These are phyloP conservation scores for Drosophila fuyamai DNA, from an alignment of 1,140 invertebrate genomes.

Conservation along the genomic window DNA sequence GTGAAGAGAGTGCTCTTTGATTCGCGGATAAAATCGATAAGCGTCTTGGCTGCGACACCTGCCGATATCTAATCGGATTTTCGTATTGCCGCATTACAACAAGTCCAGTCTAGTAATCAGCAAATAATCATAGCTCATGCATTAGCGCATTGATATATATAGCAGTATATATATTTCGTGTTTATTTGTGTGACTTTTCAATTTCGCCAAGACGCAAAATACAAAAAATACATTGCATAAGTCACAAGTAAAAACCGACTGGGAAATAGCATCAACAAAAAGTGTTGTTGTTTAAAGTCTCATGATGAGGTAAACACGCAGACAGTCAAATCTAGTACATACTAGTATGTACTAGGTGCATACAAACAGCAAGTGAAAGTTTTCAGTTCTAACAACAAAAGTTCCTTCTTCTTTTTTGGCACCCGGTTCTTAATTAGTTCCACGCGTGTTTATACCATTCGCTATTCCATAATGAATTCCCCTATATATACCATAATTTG, in stretches of 20 bases:
- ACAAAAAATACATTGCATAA: constrained; percentile 77
- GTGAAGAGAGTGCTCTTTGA: constrained; percentile 12
- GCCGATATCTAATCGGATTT: constrained; percentile 34
- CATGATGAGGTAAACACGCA: constrained; percentile 31
- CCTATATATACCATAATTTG: not conserved
- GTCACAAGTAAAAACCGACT: constrained; percentile 54
- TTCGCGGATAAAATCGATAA: constrained; percentile 13
- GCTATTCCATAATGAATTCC: constrained; percentile 19
- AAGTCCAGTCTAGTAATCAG: constrained; percentile 1
- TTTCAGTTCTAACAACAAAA: constrained; percentile 24
- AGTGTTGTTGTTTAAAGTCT: constrained; percentile 42
- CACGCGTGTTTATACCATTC: constrained; percentile 50
- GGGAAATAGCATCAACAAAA: constrained; percentile 58
- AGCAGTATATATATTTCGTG: constrained; percentile 6
- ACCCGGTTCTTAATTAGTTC: constrained; percentile 62
- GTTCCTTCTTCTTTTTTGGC: constrained; percentile 31
- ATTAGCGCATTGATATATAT: constrained; percentile 1
- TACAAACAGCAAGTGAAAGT: constrained; percentile 57
- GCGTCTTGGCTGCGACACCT: not conserved
- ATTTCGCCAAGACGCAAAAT: constrained; percentile 74
- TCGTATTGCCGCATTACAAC: constrained; percentile 7
- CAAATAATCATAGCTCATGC: constrained; percentile 9
- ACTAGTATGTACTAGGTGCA: constrained; percentile 11
- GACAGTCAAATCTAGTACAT: constrained; percentile 16
- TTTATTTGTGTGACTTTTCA: constrained; percentile 36